Percentiles rank a stretch among this genome's conserved stretches.
phyloP scores from a whole-genome alignment of 2,888 invertebrate species.

The Athalia cordata region DNA sequence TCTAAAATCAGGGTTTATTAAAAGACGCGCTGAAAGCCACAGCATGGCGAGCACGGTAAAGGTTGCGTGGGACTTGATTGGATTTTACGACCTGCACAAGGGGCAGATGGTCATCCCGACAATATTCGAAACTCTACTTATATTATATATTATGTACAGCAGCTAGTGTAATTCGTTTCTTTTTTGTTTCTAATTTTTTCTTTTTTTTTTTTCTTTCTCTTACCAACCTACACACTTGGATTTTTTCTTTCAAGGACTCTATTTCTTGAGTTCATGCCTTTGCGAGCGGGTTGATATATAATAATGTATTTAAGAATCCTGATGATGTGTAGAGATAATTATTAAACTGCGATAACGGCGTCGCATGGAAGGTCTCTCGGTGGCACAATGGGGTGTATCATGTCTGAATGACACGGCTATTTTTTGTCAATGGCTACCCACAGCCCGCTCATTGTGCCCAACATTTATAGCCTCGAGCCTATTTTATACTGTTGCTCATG shows the following conservation, averaged over 20 bases:
- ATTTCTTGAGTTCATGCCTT: no score
- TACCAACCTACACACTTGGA: no score
- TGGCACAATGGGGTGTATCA: conserved; percentile 70
- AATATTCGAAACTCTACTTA: not conserved
- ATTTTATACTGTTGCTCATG: not conserved
- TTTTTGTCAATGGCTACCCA: conserved; percentile 70
- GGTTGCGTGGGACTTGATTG: conserved; percentile 57
- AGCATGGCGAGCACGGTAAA: not conserved
- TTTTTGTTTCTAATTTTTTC: no score
- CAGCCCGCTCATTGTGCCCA: conserved; percentile 65
- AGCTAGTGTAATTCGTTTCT: no score
- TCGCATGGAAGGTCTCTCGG: conserved; percentile 66
- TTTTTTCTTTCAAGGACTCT: no score
- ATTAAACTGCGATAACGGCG: conserved; percentile 61
- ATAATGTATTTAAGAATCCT: no score
- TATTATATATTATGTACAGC: no score
- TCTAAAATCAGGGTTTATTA: conserved; percentile 60
- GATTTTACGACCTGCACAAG: conserved; percentile 55
- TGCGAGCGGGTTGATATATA: no score
- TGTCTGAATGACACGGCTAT: conserved; percentile 70
- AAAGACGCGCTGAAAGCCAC: conserved; percentile 56
- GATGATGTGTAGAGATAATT: conserved; percentile 65
- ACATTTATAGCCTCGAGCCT: conserved; percentile 51
- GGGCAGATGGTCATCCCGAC: conserved; percentile 40
- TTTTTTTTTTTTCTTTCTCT: no score